These are phyloP conservation scores for Opisthograptis luteolata DNA, from an alignment of 2,888 invertebrate species.

Conservation along the genomic window DNA sequence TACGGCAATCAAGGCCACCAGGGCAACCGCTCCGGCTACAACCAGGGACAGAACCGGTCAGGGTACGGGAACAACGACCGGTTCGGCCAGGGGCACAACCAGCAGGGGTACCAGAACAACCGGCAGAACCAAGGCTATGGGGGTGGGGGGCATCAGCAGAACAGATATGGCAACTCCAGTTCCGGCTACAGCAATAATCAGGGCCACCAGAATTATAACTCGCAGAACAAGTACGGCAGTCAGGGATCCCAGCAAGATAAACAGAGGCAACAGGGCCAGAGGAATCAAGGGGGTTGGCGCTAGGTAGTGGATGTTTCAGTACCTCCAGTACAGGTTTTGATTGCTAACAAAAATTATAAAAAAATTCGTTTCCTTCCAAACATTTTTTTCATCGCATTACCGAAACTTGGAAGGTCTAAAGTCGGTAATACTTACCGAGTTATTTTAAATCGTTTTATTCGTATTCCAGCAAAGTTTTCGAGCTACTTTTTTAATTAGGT, in stretches of 20 bases:
- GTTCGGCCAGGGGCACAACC: slow-evolving; percentile 33
- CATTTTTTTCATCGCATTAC: too few species aligned
- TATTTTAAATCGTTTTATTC: too few species aligned
- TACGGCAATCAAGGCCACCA: slow-evolving; percentile 40
- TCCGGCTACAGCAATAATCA: slow-evolving; percentile 19
- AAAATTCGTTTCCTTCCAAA: too few species aligned
- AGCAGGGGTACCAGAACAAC: slow-evolving; percentile 35
- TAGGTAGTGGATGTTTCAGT: slow-evolving; percentile 14
- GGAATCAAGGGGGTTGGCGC: slow-evolving; percentile 40
- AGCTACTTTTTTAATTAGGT: too few species aligned
- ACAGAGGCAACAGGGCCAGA: slow-evolving; percentile 34
- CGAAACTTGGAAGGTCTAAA: too few species aligned
- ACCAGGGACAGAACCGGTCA: too few species aligned
- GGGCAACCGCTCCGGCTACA: slow-evolving; percentile 39
- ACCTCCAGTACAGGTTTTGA: too few species aligned
- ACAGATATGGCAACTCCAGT: slow-evolving; percentile 34
- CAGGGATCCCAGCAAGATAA: slow-evolving; percentile 25
- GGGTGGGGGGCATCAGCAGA: slow-evolving; percentile 31
- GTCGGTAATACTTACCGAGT: too few species aligned
- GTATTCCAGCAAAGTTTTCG: too few species aligned
- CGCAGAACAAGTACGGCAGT: slow-evolving; percentile 30
- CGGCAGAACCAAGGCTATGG: slow-evolving; percentile 31
- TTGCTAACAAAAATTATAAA: too few species aligned
- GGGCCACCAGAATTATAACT: slow-evolving; percentile 26
- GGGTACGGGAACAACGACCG: slow-evolving; percentile 21